Evolutionary conservation across 2,113 vertebrate genomes (phyloP), one percentile per base, ranked within the genome.

Genomic region (Glareola pratincola): DNA sequence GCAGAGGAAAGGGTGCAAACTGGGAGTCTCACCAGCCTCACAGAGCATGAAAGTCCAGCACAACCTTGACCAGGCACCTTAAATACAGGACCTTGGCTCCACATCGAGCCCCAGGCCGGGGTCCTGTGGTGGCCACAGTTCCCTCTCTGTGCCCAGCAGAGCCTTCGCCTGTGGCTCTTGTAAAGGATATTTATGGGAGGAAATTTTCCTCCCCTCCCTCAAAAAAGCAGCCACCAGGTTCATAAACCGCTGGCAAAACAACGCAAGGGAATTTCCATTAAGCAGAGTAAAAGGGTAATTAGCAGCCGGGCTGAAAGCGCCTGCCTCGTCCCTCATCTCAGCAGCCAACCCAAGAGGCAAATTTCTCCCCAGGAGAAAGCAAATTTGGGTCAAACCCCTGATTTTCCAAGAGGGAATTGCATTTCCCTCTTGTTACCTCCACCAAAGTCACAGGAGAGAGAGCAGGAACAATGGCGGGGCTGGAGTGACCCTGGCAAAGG

Each of bases 311-410:
- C 54, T n/a, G 36, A 50, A 14, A 83, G 45, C 12, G 4, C 17
- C 45, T 30, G 8, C 36, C 67, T 51, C 9, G 4, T 41, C 54
- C 57, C 3, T 15, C 12, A 0, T 6, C 3, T 1, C 10, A 1
- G 68, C 68, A 53, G 47, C 57, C 67, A 36, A 48, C 30, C 48
- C 21, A 2, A 10, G 26, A 66, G 39, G 23, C 41, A 39, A 39
- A 56, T 66, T 66, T 66, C 22, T 27, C 50, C 50, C 47, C 20
- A 5, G 47, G 3, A 57, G 71, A 23, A 66, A 39, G 19, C 50
- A 39, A 57, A 56, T 66, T 66, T 66, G 45, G 62, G 45, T 41
- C 12, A 50, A 89, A 81, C 22, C 37, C 29, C 19, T 17, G 8
- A 8, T 30, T 62, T 74, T 60, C 64, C 77, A 34, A 34, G 29